These are phyloP conservation scores for human (Homo sapiens) DNA, from an alignment of 2,113 vertebrate genomes.

Conservation along the genomic window GRCh38 chr12:128778001-128778500, in stretches of 20 bases:
- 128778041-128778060: accelerated
- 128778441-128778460: neutral
- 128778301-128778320: neutral
- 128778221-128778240: no score
- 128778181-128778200: no score
- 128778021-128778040: neutral
- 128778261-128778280: accelerated
- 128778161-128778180: no score
- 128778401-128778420: neutral
- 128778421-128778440: neutral
- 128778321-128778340: neutral
- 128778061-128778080: neutral
- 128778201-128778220: neutral
- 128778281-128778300: accelerated
- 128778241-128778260: neutral
- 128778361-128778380: neutral
- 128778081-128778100: neutral
- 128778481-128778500: no score
- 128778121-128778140: neutral
- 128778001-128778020: neutral
- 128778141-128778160: neutral
- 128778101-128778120: no score
- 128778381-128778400: neutral
- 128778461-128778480: no score
- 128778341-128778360: no score